A percentile compares a stretch with the other conserved stretches of the same genome.
Evolutionary conservation across 64 coral and sea anemone genomes (phyloP).

Genomic region (Stylophora pistillata): DNA sequence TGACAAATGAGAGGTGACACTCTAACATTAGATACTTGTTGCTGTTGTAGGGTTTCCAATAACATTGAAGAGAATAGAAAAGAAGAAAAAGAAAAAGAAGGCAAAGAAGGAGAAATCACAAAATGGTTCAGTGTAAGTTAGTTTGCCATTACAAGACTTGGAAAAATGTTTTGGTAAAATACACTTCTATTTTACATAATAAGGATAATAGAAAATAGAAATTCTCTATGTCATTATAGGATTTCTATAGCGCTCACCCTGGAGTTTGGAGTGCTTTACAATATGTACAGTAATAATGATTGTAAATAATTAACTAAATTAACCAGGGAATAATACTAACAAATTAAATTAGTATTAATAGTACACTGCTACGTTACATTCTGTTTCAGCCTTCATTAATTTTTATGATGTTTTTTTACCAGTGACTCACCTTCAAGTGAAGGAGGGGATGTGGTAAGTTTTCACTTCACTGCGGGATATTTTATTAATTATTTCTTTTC

Average conservation of each 20-base stretch:
- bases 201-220: too few relatives aligned
- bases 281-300: too few relatives aligned
- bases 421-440: slow-evolving; percentile 68
- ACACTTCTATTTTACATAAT: too few relatives aligned
- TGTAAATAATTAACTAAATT: too few relatives aligned
- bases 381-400: not conserved
- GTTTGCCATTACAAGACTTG: not conserved
- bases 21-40: not conserved
- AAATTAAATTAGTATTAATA: too few relatives aligned
- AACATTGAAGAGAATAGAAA: slow-evolving; percentile 65
- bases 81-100: slow-evolving; percentile 75
- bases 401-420: not conserved
- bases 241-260: too few relatives aligned
- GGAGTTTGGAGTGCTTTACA: too few relatives aligned
- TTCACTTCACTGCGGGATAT: not conserved
- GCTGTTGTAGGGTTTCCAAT: slow-evolving; percentile 45
- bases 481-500: not conserved
- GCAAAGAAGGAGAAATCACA: slow-evolving; percentile 54
- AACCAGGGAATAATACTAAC: too few relatives aligned
- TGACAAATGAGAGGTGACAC: not conserved
- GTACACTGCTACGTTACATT: too few relatives aligned
- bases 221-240: too few relatives aligned
- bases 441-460: slow-evolving; percentile 61
- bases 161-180: too few relatives aligned
- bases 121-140: slow-evolving; percentile 78